Evolutionary conservation across 2,888 invertebrate genomes (phyloP).

Genomic region (Rhaphigaster nebulosa): DNA sequence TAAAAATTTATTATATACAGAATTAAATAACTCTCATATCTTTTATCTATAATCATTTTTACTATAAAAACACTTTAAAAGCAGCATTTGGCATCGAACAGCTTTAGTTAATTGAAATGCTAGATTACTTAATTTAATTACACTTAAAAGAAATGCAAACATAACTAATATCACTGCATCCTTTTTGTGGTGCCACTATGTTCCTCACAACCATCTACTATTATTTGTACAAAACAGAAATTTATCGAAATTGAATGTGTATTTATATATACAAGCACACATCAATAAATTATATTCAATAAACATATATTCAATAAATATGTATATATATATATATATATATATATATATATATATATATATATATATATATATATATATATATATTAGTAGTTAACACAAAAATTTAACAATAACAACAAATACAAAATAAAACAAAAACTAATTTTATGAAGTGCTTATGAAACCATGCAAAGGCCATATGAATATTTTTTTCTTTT

Average conservation of each 20-base stretch:
- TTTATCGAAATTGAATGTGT: background rate
- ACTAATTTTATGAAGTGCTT: slow-evolving; percentile 34
- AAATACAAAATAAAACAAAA: slow-evolving; percentile 23
- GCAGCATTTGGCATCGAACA: background rate
- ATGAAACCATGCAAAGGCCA: slow-evolving; percentile 43
- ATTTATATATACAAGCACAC: slow-evolving; percentile 29
- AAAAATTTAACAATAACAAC: slow-evolving; percentile 53
- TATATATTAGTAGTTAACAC: slow-evolving; percentile 35
- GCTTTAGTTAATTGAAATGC: background rate
- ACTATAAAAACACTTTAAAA: background rate
- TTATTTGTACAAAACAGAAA: slow-evolving; percentile 6
- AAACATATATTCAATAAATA: slow-evolving; percentile 51
- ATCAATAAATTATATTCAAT: slow-evolving; percentile 50
- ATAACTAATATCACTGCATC: background rate
- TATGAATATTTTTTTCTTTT: background rate
- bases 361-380: slow-evolving; percentile 48
- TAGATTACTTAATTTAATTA: background rate
- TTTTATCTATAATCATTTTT: background rate
- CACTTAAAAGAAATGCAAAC: background rate
- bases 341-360: slow-evolving; percentile 44
- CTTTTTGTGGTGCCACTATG: slow-evolving; percentile 33
- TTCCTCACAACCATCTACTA: background rate
- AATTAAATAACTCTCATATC: background rate
- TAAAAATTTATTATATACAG: background rate
- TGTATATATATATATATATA: slow-evolving; percentile 42